Evolutionary conservation across 2,113 vertebrate species (phyloP), one percentile per base, ranked within the genome.

Genomic region (Mugil cephalus): DNA sequence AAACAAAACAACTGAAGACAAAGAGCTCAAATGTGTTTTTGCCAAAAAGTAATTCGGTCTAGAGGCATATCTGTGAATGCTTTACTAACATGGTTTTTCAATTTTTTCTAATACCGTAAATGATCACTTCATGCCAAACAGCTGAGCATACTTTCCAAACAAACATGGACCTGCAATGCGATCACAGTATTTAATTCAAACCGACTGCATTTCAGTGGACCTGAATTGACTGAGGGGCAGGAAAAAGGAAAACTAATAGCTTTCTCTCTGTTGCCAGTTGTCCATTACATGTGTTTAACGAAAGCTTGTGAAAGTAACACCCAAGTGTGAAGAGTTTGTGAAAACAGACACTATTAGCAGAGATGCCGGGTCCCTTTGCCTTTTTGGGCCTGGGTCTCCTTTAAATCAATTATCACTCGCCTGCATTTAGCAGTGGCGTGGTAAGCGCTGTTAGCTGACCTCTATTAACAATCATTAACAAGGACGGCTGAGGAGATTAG

Each of bases 261-360:
- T 79, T 67, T 36, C 63, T 63, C 58, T 36, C 15, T 46, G n/a
- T 54, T 69, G 74, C 88, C 90, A 91, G 69, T 86, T 92, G 84
- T 89, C 77, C 71, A 69, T 82, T 90, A 82, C 80, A 84, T 63
- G 69, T 89, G 85, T 90, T 90, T 83, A 74, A 81, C 78, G 18
- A 75, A 84, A 64, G 70, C 79, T 75, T 69, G 90, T 90, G 79
- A 87, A 92, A 90, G 80, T 85, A 38, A 60, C 86, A 71, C 77
- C 71, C 58, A 45, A 83, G 88, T 90, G 86, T 83, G 77, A 90
- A 82, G 77, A 62, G 80, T 79, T 87, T 89, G 84, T 88, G 73
- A 87, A 90, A 92, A 86, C 82, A 87, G 67, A 82, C 74, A 39
- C 54, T 85, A 69, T 82, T 86, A 72, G 78, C 79, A 77, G 78